Base-by-base conservation (phyloP, 1,140 invertebrate species). In the Triops cancriformis region DNA sequence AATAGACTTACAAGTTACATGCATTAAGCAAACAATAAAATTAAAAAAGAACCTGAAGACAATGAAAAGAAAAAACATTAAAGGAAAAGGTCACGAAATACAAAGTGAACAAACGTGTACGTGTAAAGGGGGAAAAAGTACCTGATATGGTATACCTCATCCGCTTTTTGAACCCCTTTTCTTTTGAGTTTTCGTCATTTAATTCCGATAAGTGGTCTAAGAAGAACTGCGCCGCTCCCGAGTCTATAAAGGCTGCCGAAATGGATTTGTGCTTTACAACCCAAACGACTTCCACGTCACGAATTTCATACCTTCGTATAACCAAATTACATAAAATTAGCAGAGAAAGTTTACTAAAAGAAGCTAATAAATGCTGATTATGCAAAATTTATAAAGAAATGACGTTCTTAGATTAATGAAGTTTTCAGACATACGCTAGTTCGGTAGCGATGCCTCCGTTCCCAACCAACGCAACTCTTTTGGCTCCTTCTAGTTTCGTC, bases 391-490 rank as follows among this genome's bases (percentile, higher is more conserved):
- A n/a, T 77, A 23, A 80, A 73, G 73, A 12, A 28, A 42, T 26
- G 23, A 37, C 10, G 78, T 72, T 31, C 10, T 77, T 28, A 76
- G 11, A 43, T 42, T 4, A 11, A 9, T 5, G 64, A 79, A 26
- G 27, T n/a, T n/a, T n/a, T 26, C 37, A 45, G 72, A 81, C 85
- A 83, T 84, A 88, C 78, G 96, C 92, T 80, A 99, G 86, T 88
- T 99, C 97, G 76, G 95, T 97, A 27, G 97, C 97, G 82, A 99
- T 99, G 9, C 97, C 97, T 43, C 97, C 97, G 88, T 99, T 99
- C 27, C 97, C 97, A 73, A 98, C 88, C 73, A 99, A 88, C 0
- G 94, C 82, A 80, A 98, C 88, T 86, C 88, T 89, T 80, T 86
- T 89, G 0, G 94, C 89, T 79, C 86, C 83, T 75, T 84, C 84